Percentiles rank a stretch among this genome's conserved stretches.
Evolutionary conservation across 2,888 invertebrate genomes (phyloP).

Genomic region (Ethmia dodecea): DNA sequence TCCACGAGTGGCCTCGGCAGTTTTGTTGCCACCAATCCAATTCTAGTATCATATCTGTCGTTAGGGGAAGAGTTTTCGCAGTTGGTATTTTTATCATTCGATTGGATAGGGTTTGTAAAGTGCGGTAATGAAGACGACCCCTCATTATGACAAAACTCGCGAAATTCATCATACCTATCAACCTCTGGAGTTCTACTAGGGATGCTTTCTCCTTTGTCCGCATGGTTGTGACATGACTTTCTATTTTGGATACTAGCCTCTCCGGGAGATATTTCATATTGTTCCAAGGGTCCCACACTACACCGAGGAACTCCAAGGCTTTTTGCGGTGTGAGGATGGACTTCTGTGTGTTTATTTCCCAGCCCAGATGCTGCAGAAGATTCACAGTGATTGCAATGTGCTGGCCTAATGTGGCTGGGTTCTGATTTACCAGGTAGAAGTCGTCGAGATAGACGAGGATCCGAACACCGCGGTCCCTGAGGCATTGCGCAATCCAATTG

Average conservation of each 20-base stretch:
- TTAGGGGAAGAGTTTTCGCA: slow-evolving; percentile 9
- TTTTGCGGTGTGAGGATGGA: background rate
- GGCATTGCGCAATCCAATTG: slow-evolving; percentile 7
- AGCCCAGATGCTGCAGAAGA: background rate
- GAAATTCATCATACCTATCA: slow-evolving; percentile 1
- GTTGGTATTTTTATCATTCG: background rate
- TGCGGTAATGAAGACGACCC: slow-evolving; percentile 1
- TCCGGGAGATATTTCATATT: background rate
- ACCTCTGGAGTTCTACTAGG: background rate
- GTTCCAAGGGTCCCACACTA: background rate
- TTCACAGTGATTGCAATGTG: background rate
- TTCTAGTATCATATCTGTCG: slow-evolving; percentile 10
- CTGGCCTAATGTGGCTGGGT: background rate
- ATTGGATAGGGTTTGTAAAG: background rate
- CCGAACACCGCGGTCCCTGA: slow-evolving; percentile 5
- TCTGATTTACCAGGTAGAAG: background rate
- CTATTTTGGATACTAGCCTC: no score
- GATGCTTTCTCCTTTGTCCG: slow-evolving; percentile 5
- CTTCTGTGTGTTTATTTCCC: background rate
- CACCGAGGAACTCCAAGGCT: background rate
- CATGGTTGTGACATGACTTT: no score
- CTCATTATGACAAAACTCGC: background rate
- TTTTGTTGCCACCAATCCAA: slow-evolving; percentile 16
- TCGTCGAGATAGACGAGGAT: slow-evolving; percentile 13
- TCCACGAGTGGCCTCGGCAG: slow-evolving; percentile 6